Evolutionary conservation across 2,888 invertebrate genomes (phyloP).

Genomic region (Tortrix viridana): DNA sequence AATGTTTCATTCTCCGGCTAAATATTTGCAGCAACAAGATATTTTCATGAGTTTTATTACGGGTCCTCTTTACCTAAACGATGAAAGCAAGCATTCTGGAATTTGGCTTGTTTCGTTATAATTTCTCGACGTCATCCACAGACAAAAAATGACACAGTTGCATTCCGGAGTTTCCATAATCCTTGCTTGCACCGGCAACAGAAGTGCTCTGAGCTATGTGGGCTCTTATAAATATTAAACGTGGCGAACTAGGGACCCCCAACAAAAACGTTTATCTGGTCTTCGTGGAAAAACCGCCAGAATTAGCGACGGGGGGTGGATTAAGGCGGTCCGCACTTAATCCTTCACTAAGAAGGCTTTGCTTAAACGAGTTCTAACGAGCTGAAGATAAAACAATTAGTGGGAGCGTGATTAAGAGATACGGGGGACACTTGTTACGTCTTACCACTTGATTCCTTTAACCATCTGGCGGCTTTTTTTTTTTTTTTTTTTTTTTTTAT

Average conservation of each 20-base stretch:
- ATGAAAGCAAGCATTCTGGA: constrained; percentile 21
- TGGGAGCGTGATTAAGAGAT: constrained; percentile 82
- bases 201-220: constrained; percentile 69
- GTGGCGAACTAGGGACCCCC: constrained; percentile 65
- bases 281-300: constrained; percentile 81
- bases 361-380: constrained; percentile 85
- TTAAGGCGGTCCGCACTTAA: constrained; percentile 83
- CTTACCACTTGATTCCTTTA: constrained; percentile 59
- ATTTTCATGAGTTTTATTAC: constrained; percentile 25
- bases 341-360: constrained; percentile 85
- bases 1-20: background rate
- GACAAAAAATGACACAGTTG: constrained; percentile 63
- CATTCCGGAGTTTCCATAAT: constrained; percentile 66
- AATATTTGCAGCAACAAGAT: constrained; percentile 9
- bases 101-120: constrained; percentile 59
- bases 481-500: constrained; percentile 47
- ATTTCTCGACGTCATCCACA: constrained; percentile 60
- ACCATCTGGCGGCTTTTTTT: constrained; percentile 54
- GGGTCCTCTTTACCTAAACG: constrained; percentile 7
- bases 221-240: constrained; percentile 82
- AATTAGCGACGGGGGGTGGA: constrained; percentile 82
- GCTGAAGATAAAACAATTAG: constrained; percentile 85
- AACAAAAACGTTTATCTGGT: constrained; percentile 83
- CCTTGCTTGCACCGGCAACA: constrained; percentile 71
- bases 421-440: constrained; percentile 82